Base-by-base conservation (phyloP, 92 coral and sea anemone genomes). In the Metridium senile region DNA sequence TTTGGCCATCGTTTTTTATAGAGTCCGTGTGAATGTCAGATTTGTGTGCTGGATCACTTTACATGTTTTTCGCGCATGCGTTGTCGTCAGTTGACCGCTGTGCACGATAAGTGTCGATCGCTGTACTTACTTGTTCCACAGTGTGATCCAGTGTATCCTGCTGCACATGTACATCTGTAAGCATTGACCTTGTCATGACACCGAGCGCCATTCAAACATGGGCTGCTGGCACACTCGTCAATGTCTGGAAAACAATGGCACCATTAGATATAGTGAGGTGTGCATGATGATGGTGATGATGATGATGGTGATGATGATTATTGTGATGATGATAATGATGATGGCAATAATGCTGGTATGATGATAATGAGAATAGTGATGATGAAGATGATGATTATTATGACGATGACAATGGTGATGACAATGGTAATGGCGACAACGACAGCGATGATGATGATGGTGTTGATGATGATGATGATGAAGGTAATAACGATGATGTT, bases 81-180 rank as follows among this genome's bases (percentile, higher is more conserved):
- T 16, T 3, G 4, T 16, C 61, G 23, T 54, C 61, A 54, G 25
- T 54, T 54, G 13, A 16, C 61, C 3, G 6, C 17, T 54, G 13
- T 9, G 3, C n/a, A 21, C 23, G 61, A 54, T 21, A 16, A 9
- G 6, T 3, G 13, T 4, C 13, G 6, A 39, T 6, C 49, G 6
- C 8, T 59, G 11, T 10, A 57, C 78, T 58, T 73, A 73, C 78
- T 73, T 57, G 46, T 35, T 4, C 57, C 64, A 58, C 78, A 73
- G 2, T 26, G 31, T 3, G 10, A 0, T 26, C 78, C 78, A 8
- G 27, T 62, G 33, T 31, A 73, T 30, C 78, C 78, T 1, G 32
- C 31, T 34, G 10, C 30, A 25, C 78, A 73, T 33, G 17, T 26
- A 58, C 78, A 73, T 57, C 33, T 18, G 23, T 73, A 73, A 62